Evolutionary conservation across 1,140 invertebrate genomes (phyloP).

Genomic region (Pseudomyrmex cubaensis): DNA sequence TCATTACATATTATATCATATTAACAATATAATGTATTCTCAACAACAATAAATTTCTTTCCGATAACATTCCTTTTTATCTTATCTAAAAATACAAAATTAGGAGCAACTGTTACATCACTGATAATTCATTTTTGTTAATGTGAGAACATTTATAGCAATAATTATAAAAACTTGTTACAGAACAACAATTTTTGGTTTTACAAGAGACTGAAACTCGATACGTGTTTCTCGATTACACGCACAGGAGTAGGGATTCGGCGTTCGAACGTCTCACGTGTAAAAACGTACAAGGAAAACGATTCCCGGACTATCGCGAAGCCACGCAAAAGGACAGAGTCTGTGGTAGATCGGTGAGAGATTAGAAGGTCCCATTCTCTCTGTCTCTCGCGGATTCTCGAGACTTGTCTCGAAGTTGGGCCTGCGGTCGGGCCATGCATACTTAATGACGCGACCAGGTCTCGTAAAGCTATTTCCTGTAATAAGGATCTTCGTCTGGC

Average conservation of each 20-base stretch:
- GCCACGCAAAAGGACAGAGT: background rate
- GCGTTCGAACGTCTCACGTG: background rate
- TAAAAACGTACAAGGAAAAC: background rate
- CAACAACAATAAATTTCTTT: background rate
- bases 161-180: background rate
- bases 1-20: too few species aligned
- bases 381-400: constrained; percentile 35
- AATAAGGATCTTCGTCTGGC: constrained; percentile 69
- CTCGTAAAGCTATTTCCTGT: constrained; percentile 69
- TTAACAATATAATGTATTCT: background rate
- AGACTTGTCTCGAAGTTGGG: constrained; percentile 42
- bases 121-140: too few species aligned
- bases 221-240: background rate
- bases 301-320: constrained; percentile 1
- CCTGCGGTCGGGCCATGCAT: constrained; percentile 68
- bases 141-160: background rate
- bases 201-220: too few species aligned
- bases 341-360: constrained; percentile 32
- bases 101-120: too few species aligned
- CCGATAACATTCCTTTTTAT: too few species aligned
- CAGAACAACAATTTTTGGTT: too few species aligned
- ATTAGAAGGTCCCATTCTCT: constrained; percentile 69
- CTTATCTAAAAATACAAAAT: too few species aligned
- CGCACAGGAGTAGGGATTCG: background rate
- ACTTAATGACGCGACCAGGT: constrained; percentile 70